phyloP scores from a whole-genome alignment of 2,888 invertebrate genomes.

The Diogma glabrata region DNA sequence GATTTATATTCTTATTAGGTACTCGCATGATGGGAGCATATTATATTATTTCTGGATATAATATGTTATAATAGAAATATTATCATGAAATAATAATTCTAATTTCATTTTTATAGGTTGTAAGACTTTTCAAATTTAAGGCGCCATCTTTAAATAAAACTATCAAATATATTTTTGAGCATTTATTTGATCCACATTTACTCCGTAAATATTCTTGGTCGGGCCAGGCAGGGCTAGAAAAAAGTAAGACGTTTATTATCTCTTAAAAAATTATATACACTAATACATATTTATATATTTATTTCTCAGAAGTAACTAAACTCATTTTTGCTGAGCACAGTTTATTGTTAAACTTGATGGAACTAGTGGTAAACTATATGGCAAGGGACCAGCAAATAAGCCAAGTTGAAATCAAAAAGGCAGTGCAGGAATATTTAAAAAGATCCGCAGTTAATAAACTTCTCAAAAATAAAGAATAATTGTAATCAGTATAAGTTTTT shows the following conservation, averaged over 20 bases:
- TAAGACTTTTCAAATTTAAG: neutral
- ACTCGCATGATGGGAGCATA: too few species aligned
- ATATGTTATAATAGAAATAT: too few species aligned
- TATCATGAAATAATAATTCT: too few species aligned
- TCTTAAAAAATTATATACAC: too few species aligned
- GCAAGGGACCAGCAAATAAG: neutral
- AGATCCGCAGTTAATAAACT: too few species aligned
- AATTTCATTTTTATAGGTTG: slow-evolving; percentile 1
- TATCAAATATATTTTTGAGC: neutral
- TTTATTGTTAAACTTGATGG: neutral
- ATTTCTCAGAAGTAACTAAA: neutral
- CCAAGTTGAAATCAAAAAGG: neutral
- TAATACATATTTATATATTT: too few species aligned
- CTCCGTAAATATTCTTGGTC: neutral
- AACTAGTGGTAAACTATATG: neutral
- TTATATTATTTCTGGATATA: too few species aligned
- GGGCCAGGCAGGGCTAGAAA: neutral
- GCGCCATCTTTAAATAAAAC: neutral
- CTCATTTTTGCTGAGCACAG: neutral
- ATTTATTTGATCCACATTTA: neutral
- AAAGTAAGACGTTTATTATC: neutral
- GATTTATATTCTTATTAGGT: too few species aligned
- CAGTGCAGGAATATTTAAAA: neutral
- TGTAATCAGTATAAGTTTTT: too few species aligned
- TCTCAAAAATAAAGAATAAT: too few species aligned